Conservation (phyloP, 2,888 invertebrate species). For the Lasioglossum oenotherae region DNA sequence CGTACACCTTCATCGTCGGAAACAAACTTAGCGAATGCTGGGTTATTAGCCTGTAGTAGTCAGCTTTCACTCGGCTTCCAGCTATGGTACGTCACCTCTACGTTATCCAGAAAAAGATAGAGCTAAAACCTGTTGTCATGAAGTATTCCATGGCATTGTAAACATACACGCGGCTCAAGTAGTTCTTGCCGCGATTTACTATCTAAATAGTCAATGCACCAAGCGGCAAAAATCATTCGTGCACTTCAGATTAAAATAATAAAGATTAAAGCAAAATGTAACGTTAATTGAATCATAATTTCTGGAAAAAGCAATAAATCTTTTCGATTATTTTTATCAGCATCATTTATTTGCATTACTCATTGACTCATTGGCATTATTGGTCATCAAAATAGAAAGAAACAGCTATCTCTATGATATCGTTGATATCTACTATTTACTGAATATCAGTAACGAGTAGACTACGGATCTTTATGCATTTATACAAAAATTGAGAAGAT, state of each 20-base stretch:
- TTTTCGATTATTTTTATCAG: neutral
- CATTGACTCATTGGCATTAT: no score
- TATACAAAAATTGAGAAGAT: no score
- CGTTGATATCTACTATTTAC: no score
- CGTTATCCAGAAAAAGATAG: conserved; percentile 29
- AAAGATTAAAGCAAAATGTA: no score
- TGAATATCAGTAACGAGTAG: no score
- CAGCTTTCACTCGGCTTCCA: conserved; percentile 55
- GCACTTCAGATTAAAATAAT: neutral
- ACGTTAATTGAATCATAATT: no score
- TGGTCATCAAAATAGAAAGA: neutral
- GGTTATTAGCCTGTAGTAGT: conserved; percentile 48
- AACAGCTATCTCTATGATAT: neutral
- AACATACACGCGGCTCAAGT: neutral
- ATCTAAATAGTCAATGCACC: no score
- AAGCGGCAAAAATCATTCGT: neutral
- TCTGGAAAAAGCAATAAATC: neutral
- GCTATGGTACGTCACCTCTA: conserved; percentile 24
- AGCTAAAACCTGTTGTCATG: conserved; percentile 55
- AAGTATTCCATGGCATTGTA: neutral
- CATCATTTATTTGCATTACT: no score
- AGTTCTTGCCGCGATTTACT: conserved; percentile 1
- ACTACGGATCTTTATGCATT: no score
- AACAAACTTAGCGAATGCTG: conserved; percentile 30
- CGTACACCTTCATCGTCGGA: conserved; percentile 41